Base-by-base conservation (phyloP, 2,888 invertebrate species). In the Nemoura dubitans region DNA sequence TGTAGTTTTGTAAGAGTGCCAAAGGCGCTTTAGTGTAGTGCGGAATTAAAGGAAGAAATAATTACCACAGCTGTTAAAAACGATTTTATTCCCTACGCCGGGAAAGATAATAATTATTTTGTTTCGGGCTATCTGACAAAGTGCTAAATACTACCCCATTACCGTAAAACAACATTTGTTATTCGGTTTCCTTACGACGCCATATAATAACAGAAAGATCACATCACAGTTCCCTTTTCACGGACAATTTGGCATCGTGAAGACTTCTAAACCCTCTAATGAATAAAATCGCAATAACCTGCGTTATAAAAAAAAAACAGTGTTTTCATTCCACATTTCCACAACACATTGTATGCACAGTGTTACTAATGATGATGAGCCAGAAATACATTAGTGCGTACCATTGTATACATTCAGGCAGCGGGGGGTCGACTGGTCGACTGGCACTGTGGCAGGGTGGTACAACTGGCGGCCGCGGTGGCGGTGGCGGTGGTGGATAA, bases 361-460 rank as follows among this genome's bases (percentile, higher is more conserved):
- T 30, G 28, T 29, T 30, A 81, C 81, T 81, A 81, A 81, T 81
- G 81, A 30, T 81, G 30, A 81, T 81, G 30, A 81, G 81, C 29
- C 81, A 81, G 30, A 81, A 81, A 81, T 81, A 5, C 30, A 81
- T 29, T n/a, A 81, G 26, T 36, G 3, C 21, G 29, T 21, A 59
- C 16, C 59, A 59, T 59, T 59, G 59, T 59, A 59, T 59, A 59
- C 59, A 59, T 10, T 21, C 10, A 16, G 26, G 28, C 27, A 78
- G 28, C 26, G 27, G 27, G 14, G 28, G n/a, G n/a, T n/a, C n/a
- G n/a, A n/a, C n/a, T n/a, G 29, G 82, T 0, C 2, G 25, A 3
- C 1, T 6, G 83, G 16, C 30, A 36, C 16, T 0, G 76, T 27
- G 84, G 76, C 59, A 16, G 76, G 76, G 28, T 21, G 14, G 21